Base-by-base conservation (phyloP, 2,797 vertebrate genomes). In the Hephaestus fuliginosus region DNA sequence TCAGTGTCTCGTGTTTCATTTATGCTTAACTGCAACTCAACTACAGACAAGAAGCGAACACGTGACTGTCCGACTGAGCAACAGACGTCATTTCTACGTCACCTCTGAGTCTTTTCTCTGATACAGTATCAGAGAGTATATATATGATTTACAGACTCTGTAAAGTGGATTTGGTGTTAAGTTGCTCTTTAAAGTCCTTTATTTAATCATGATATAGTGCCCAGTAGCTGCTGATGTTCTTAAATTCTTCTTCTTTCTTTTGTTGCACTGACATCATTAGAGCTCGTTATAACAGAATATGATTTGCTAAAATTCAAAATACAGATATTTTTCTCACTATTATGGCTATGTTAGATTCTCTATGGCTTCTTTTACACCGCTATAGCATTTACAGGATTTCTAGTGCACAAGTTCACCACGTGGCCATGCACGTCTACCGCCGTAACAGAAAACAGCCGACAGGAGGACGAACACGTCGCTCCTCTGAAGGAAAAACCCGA, bases 331-430 rank as follows among this genome's bases (percentile, higher is more conserved):
- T 84, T 43, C 30, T 82, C 25, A 78, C 60, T 85, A 83, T 74
- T 91, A 90, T 93, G 93, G 93, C 93, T 93, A 82, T 89, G 73
- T 80, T 80, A 79, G 9, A 75, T 85, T 77, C 65, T 83, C 83
- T 93, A 91, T 94, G 92, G 90, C 89, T 94, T 91, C 28, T 81
- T 84, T 77, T 86, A 81, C 76, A 78, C 67, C 3, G 55, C 80
- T 82, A 33, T 33, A 90, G 79, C 64, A 56, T 64, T 74, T 86
- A 87, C 76, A 89, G 71, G 62, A 53, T 78, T 70, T 63, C 84
- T 85, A 91, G 83, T 88, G 85, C 86, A 91, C 88, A 70, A 78
- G 76, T 84, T 84, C 72, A 88, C 81, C 71, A 89, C 55, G 28
- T 81, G 67, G 89, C 86, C 91, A 93, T 93, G 90, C 91, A 83